Evolutionary conservation across 1,140 invertebrate genomes (phyloP), one percentile per base, ranked within the genome.

Genomic region (Drosophila ananassae): DNA sequence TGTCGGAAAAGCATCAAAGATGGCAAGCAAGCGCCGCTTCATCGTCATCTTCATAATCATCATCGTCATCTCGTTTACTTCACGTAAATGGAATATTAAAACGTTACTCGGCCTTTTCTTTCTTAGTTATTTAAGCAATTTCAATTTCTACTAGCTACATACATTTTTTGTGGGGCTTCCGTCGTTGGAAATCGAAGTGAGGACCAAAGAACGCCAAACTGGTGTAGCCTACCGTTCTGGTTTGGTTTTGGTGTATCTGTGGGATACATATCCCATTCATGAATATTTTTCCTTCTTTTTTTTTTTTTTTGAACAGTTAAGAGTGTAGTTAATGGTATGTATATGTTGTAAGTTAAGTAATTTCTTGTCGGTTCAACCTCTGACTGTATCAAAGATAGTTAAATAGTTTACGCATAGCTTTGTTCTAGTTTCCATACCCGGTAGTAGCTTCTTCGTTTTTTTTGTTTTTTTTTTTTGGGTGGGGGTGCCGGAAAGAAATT

Each of bases 101-200:
- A 68, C 64, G 54, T 79, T 77, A 61, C 60, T 79, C 48, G 63
- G 57, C 41, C 59, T 58, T 71, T 71, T 68, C 59, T 78, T 59
- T 55, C 71, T 79, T 66, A 60, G 60, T 76, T 77, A 69, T 66
- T 79, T 77, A 89, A 89, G 84, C 84, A 89, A 89, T 77, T 89
- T 64, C 58, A 89, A 89, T 89, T 89, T 89, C 76, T 89, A 89
- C 84, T 89, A 89, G 64, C 84, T 89, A 84, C 84, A 41, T 73
- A 17, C 17, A 17, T 80, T 89, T 75, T 77, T 39, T 50, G 37
- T n/a, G 63, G 63, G 41, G 21, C 30, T 25, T 47, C 44, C 41
- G 41, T 44, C 41, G 41, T 44, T 13, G 54, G 39, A 41, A 30
- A 37, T 60, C 50, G 28, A 56, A 44, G 21, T 30, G 24, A 57